phyloP scores from a whole-genome alignment of 2,797 vertebrate species.

The Bovichtus variegatus region DNA sequence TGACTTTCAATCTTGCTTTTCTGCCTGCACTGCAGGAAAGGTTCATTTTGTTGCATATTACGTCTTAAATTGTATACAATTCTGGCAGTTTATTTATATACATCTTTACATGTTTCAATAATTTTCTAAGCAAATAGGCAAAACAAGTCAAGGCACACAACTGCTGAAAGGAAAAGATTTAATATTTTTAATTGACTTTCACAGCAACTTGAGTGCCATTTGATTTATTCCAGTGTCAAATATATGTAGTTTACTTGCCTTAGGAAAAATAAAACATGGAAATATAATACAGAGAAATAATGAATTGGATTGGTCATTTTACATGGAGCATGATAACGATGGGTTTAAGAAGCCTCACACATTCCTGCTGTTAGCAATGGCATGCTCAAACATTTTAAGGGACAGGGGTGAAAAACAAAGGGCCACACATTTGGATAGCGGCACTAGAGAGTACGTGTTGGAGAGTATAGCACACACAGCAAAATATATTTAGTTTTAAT shows the following conservation, averaged over 20 bases:
- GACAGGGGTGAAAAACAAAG: neutral
- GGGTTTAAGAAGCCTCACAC: neutral
- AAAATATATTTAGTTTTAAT: neutral
- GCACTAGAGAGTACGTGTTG: neutral
- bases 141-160: neutral
- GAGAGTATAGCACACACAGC: neutral
- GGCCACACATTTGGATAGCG: neutral
- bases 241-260: neutral
- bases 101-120: neutral
- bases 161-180: neutral
- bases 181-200: neutral
- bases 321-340: neutral
- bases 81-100: neutral
- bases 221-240: conserved; percentile 9
- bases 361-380: neutral
- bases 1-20: conserved; percentile 16
- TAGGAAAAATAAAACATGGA: neutral
- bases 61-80: neutral
- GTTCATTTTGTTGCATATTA: neutral
- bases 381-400: neutral
- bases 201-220: neutral
- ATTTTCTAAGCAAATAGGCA: neutral
- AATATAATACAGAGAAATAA: neutral
- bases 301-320: neutral
- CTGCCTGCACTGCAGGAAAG: neutral